Evolutionary conservation across 2,797 vertebrate genomes (phyloP), one percentile per base, ranked within the genome.

Genomic region (Sebastes diaconus): DNA sequence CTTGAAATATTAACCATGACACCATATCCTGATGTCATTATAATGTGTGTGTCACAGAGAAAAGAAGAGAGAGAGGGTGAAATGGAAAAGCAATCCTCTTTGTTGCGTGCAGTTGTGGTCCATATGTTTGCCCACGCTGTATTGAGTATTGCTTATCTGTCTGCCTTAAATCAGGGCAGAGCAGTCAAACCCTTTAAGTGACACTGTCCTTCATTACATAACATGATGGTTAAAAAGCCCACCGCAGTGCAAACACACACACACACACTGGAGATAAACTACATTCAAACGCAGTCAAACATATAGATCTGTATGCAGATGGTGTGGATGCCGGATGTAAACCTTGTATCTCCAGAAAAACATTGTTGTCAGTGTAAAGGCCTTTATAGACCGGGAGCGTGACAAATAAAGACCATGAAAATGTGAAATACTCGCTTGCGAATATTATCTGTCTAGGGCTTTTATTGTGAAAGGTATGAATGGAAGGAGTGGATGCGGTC

Each of bases 191-290:
- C 73, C 64, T 85, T 89, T 90, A 80, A 86, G 84, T 84, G 84
- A 82, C 78, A 42, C 22, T 73, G 80, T 61, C 84, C 86, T 90
- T 85, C 25, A 34, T 92, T 92, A 91, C 78, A 65, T 93, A 93
- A 94, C 81, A 57, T 16, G 6, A 46, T 72, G 59, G 75, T 68
- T 77, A 52, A 84, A 85, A 85, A 50, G 76, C 29, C 57, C 69
- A 5, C 64, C n/a, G 73, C 32, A 18, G 14, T 14, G 11, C 4
- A 8, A 11, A 14, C 65, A 22, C 27, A 13, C 36, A 46, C 55
- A 81, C 70, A 72, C 68, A 69, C 57, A 32, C 20, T 3, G 2
- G n/a, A 57, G 39, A 72, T 34, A 25, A 77, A 52, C 30, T 10
- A 32, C 71, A 77, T 52, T 54, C 65, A 67, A 58, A 75, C n/a